A percentile compares a stretch with the other conserved stretches of the same genome.
phyloP scores from a whole-genome alignment of 2,888 invertebrate genomes.

The Steinernema scapterisci region DNA sequence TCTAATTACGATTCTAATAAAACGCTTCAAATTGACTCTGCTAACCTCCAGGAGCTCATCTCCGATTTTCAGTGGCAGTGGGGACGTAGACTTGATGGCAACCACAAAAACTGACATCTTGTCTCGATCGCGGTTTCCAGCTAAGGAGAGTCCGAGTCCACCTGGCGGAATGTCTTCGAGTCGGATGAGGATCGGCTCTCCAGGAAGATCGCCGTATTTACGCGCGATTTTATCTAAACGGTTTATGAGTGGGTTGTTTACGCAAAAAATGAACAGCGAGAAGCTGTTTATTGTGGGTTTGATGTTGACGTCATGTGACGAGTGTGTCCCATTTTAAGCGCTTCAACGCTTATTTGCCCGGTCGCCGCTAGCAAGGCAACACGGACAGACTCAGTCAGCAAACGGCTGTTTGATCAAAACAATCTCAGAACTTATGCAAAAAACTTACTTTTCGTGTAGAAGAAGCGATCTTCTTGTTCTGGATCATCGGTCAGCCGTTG shows the following conservation, averaged over 20 bases:
- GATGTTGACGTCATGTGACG: no score
- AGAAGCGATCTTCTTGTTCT: constrained; percentile 87
- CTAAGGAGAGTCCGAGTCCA: constrained; percentile 84
- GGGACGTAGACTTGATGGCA: constrained; percentile 87
- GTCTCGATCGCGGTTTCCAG: constrained; percentile 39
- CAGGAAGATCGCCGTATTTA: constrained; percentile 82
- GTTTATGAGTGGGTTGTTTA: no score
- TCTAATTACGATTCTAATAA: constrained; percentile 72
- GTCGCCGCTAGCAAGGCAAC: no score
- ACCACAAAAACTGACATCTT: constrained; percentile 82
- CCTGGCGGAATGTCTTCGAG: constrained; percentile 77
- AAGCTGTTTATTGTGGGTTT: no score
- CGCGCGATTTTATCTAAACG: constrained; percentile 85
- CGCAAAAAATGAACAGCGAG: no score
- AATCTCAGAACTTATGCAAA: constrained; percentile 14
- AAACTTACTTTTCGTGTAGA: constrained; percentile 87
- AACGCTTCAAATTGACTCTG: no score
- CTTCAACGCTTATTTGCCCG: no score
- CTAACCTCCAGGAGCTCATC: constrained; percentile 90
- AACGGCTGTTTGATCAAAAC: no score
- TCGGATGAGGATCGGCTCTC: constrained; percentile 75
- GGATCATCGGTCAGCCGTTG: constrained; percentile 74
- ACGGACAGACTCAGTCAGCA: no score
- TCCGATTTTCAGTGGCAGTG: constrained; percentile 80
- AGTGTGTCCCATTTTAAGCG: no score